These are phyloP conservation scores for Seriola quinqueradiata DNA, from an alignment of 2,113 vertebrate genomes.

Conservation along the genomic window DNA sequence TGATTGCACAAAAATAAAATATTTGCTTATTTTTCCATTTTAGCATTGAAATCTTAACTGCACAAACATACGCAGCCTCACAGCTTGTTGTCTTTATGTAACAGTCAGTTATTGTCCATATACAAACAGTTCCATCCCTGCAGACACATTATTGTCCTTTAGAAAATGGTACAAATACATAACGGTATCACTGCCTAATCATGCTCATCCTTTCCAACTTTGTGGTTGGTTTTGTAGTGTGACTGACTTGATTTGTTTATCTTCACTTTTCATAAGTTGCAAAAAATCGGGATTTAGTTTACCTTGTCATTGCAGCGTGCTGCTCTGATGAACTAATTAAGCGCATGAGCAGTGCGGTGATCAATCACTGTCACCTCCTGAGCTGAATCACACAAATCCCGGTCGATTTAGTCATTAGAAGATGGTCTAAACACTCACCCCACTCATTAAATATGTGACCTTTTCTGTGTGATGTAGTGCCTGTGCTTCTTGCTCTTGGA, in stretches of 20 bases:
- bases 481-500: not conserved
- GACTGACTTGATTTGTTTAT: not conserved
- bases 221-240: not conserved
- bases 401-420: not conserved
- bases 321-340: not conserved
- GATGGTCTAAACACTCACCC: not conserved
- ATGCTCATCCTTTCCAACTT: not conserved
- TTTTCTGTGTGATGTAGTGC: not conserved
- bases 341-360: not conserved
- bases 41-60: not conserved
- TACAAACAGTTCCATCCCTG: too few species aligned
- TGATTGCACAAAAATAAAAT: conserved; percentile 17
- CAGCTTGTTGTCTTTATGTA: not conserved
- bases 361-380: conserved; percentile 11
- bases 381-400: not conserved
- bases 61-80: not conserved
- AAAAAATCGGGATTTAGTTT: too few species aligned
- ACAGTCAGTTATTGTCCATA: not conserved
- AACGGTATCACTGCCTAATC: not conserved
- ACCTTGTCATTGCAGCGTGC: not conserved
- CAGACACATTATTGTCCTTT: not conserved
- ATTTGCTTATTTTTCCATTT: conserved; percentile 19
- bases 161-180: not conserved
- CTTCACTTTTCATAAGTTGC: too few species aligned
- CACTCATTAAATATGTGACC: not conserved